Evolutionary conservation across 2,888 invertebrate genomes (phyloP).

Genomic region (Apodemia duryi): DNA sequence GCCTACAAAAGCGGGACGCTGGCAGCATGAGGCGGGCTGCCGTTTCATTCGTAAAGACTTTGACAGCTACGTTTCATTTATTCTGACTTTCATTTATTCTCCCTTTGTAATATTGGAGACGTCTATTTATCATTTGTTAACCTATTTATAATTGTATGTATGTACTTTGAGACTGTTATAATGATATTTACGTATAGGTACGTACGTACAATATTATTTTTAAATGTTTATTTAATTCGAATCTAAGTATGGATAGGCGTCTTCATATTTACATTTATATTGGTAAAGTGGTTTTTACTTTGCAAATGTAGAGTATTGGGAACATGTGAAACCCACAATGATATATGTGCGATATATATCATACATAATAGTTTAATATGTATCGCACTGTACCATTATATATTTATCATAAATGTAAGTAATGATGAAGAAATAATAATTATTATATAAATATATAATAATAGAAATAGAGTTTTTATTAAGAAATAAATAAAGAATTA

Average conservation of each 20-base stretch:
- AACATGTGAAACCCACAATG: constrained; percentile 38
- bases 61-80: constrained; percentile 57
- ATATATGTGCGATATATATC: constrained; percentile 32
- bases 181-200: constrained; percentile 73
- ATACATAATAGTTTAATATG: constrained; percentile 25
- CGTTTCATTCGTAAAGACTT: constrained; percentile 49
- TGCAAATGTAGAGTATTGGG: constrained; percentile 38
- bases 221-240: constrained; percentile 74
- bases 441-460: constrained; percentile 76
- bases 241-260: constrained; percentile 56
- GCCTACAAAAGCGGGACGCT: constrained; percentile 42
- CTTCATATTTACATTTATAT: constrained; percentile 48
- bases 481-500: constrained; percentile 73
- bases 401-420: constrained; percentile 67
- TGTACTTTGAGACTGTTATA: constrained; percentile 76
- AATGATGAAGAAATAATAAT: constrained; percentile 74
- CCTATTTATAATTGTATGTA: constrained; percentile 78
- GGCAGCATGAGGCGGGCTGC: constrained; percentile 38
- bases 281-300: constrained; percentile 36
- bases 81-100: constrained; percentile 30
- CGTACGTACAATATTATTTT: constrained; percentile 74
- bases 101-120: constrained; percentile 47
- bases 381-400: constrained; percentile 44
- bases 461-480: constrained; percentile 78
- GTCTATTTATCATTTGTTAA: constrained; percentile 59